Evolutionary conservation across 2,113 vertebrate species (phyloP), one percentile per base, ranked within the genome.

Genomic region (Morone chrysops): DNA sequence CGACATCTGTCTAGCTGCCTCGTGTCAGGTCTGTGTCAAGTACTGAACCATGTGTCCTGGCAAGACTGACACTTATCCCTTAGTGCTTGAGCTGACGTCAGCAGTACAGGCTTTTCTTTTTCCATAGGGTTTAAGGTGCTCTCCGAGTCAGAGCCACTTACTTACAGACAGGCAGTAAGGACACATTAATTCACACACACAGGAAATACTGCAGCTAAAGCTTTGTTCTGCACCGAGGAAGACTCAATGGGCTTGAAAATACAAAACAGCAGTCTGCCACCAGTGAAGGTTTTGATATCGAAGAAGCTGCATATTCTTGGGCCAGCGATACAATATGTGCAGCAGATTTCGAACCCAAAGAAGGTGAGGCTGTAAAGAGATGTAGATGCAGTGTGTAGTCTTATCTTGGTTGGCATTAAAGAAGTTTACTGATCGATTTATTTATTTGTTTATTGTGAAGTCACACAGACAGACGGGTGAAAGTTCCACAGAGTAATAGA

Each of bases 241-340:
- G 47, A 22, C 45, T 45, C 57, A 1, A 95, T 95, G 93, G 94
- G 93, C 18, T 78, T 93, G 50, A 94, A 94, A 90, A 85, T 93
- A 22, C 59, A 84, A 57, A 82, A 85, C 5, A 65, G 75, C 12
- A 0, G 54, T 51, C 83, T 92, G 31, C 90, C 89, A 9, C 90
- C 85, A 0, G 17, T 92, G 75, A 93, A 92, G 84, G 73, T 94
- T 76, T 79, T 94, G 71, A 91, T 94, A 75, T 90, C 88, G 3
- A 94, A 93, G 90, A 94, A 94, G 85, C 36, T 94, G 4, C 85
- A 91, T 63, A 85, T 94, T 70, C 86, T 95, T 41, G 80, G 90
- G 78, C 92, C 90, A 4, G 89, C 84, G 0, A 82, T 93, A 53
- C 76, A 89, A 38, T 95, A 73, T 70, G 54, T 93, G n/a, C 91